Evolutionary conservation across 2,888 invertebrate genomes (phyloP).

Genomic region (Ypsolopha scabrella): DNA sequence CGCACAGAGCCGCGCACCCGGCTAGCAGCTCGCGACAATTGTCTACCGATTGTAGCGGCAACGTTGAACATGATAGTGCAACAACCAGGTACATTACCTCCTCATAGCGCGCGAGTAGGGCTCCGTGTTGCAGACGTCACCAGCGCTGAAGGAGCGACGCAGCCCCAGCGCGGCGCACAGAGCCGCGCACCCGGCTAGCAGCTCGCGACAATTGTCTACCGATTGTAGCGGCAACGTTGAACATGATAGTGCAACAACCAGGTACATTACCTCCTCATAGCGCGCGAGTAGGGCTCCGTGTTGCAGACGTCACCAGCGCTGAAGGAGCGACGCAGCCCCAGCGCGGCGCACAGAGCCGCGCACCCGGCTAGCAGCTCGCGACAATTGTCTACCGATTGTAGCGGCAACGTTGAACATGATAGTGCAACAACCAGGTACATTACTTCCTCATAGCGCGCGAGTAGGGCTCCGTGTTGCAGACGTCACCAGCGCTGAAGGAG

Average conservation of each 20-base stretch:
- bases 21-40: too few relatives aligned
- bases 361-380: constrained; percentile 49
- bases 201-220: too few relatives aligned
- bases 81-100: too few relatives aligned
- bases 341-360: constrained; percentile 81
- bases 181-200: constrained; percentile 72
- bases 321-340: constrained; percentile 87
- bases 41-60: too few relatives aligned
- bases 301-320: constrained; percentile 80
- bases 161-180: constrained; percentile 83
- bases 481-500: constrained; percentile 87
- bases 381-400: too few relatives aligned
- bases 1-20: constrained; percentile 81
- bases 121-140: constrained; percentile 67
- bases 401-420: background rate
- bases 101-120: too few relatives aligned
- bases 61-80: background rate
- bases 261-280: too few relatives aligned
- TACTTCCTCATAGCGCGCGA: too few relatives aligned
- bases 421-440: too few relatives aligned
- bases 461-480: constrained; percentile 23
- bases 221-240: background rate
- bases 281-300: too few relatives aligned
- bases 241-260: background rate
- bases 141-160: constrained; percentile 87